Conservation (phyloP, 2,888 invertebrate genomes). For the Amiota minor region DNA sequence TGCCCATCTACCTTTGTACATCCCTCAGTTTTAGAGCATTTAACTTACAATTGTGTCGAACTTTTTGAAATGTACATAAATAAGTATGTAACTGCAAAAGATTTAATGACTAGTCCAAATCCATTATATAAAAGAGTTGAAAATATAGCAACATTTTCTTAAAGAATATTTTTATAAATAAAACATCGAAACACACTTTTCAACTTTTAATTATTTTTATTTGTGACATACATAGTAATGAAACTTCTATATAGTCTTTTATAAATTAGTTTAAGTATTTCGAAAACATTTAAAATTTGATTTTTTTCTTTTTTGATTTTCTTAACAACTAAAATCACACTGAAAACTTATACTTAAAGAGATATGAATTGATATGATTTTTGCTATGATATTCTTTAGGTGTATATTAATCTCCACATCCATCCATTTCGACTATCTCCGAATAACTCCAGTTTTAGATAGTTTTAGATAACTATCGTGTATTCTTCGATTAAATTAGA, state of each 20-base stretch:
- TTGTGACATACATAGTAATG: too few relatives aligned
- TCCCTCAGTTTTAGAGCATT: too few relatives aligned
- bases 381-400: conserved; percentile 65
- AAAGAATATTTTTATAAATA: too few relatives aligned
- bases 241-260: not conserved
- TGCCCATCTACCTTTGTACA: too few relatives aligned
- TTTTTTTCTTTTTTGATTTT: conserved; percentile 49
- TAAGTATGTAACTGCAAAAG: too few relatives aligned
- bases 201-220: too few relatives aligned
- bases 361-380: conserved; percentile 64
- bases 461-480: conserved; percentile 13
- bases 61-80: too few relatives aligned
- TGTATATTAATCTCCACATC: conserved; percentile 38
- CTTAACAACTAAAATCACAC: conserved; percentile 37
- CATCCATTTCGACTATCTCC: conserved; percentile 14
- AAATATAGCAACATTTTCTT: too few relatives aligned
- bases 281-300: conserved; percentile 42
- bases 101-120: too few relatives aligned
- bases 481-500: conserved; percentile 46
- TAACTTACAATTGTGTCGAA: too few relatives aligned
- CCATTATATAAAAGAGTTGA: too few relatives aligned
- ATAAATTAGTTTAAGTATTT: conserved; percentile 27
- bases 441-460: conserved; percentile 30
- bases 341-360: conserved; percentile 42
- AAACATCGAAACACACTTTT: too few relatives aligned